Base-by-base conservation (phyloP, 2,113 vertebrate species). In the Microtus pennsylvanicus region DNA sequence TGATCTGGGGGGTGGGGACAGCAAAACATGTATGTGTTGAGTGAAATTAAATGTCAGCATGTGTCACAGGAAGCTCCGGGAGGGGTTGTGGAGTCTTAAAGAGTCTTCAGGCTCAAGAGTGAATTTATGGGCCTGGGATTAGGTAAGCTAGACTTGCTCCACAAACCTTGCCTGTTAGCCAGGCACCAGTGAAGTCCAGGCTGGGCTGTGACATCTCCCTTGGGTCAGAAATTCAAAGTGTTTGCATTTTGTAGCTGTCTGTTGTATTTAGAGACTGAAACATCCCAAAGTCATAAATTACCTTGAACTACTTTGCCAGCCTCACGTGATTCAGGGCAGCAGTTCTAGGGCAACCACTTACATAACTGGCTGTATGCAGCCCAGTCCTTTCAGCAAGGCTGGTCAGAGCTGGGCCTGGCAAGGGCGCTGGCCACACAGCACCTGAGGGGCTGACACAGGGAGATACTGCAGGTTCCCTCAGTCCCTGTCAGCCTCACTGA, bases 231-330 rank as follows among this genome's bases (percentile, higher is more conserved):
- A 50, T 58, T 72, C n/a, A 65, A 78, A 86, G 76, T 67, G 16
- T 90, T 78, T 65, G 91, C 65, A 82, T 65, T 97, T 70, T 88
- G 58, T 75, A 21, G 24, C 33, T 90, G 89, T 65, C 65, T 88
- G 47, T 85, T 69, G 45, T 88, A 72, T 74, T 94, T 94, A 97
- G 93, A 95, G 87, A 92, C 76, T 28, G 28, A n/a, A 58, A 81
- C 89, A 75, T 93, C 92, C 24, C 93, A 33, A 61, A 70, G 55
- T 58, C 93, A 77, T 93, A 70, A 96, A 93, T 97, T 94, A 91
- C 74, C 92, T 93, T 97, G 90, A 94, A 94, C 83, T 93, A 89
- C 38, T 96, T 96, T 95, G 88, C 95, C 90, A 33, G 76, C 22
- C 58, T 30, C n/a, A 0, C 33, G 72, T 77, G 93, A 76, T 93